phyloP scores from a whole-genome alignment of 2,113 vertebrate genomes.

The Rhagologus leucostigma region DNA sequence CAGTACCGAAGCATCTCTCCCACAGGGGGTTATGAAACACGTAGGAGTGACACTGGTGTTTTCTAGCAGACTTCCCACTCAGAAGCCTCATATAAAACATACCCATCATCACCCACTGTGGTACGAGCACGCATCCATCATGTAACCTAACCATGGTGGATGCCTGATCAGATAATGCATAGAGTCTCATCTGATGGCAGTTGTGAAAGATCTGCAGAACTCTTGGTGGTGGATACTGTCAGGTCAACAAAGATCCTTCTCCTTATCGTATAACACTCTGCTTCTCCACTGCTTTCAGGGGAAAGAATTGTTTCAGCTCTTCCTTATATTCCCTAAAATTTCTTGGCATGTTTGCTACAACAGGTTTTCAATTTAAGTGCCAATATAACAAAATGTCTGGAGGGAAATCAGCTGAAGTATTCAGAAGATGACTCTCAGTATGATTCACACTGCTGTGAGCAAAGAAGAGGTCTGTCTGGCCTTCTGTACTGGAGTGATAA shows the following conservation, averaged over 20 bases:
- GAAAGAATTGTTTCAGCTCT: neutral
- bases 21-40: neutral
- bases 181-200: neutral
- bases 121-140: neutral
- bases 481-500: constrained; percentile 47
- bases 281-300: neutral
- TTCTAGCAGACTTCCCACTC: neutral
- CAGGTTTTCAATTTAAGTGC: constrained; percentile 24
- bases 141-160: neutral
- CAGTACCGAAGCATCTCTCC: neutral
- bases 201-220: neutral
- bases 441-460: constrained; percentile 41
- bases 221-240: neutral
- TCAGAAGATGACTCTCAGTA: constrained; percentile 22
- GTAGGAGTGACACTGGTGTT: neutral
- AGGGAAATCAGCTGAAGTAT: constrained; percentile 41
- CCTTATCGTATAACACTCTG: neutral
- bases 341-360: neutral
- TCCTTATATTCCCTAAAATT: neutral
- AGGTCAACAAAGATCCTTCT: neutral
- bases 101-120: neutral
- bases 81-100: neutral
- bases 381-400: constrained; percentile 23
- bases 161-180: neutral
- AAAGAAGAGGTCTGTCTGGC: constrained; percentile 34